A percentile compares a stretch with the other conserved stretches of the same genome.
phyloP scores from a whole-genome alignment of 2,888 invertebrate species.

The Linnaemya tessellans region DNA sequence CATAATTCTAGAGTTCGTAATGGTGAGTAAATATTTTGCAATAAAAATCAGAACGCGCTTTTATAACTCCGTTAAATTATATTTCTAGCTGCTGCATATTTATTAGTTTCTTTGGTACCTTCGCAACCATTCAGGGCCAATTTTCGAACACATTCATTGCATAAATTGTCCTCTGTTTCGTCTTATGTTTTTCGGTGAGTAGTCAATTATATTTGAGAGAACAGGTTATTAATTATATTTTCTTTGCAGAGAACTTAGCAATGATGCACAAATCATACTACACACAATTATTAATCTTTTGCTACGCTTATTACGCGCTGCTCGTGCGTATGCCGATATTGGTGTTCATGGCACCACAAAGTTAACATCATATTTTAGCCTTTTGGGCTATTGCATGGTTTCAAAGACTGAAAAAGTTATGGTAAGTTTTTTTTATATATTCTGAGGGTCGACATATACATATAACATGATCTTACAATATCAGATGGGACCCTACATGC shows the following conservation, averaged over 20 bases:
- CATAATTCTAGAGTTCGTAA: constrained; percentile 93
- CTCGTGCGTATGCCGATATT: constrained; percentile 93
- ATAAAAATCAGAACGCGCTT: background rate
- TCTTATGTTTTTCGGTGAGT: constrained; percentile 79
- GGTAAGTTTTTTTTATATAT: constrained; percentile 85
- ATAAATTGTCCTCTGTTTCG: constrained; percentile 80
- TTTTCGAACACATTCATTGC: constrained; percentile 86
- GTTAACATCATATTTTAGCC: constrained; percentile 95
- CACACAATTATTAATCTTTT: constrained; percentile 90
- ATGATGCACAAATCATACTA: constrained; percentile 86
- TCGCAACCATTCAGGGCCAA: constrained; percentile 95
- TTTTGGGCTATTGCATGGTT: constrained; percentile 95
- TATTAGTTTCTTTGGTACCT: constrained; percentile 95
- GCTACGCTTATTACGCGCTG: constrained; percentile 90
- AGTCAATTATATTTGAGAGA: background rate
- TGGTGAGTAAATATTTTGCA: constrained; percentile 84
- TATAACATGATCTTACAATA: constrained; percentile 77
- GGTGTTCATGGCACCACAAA: constrained; percentile 95
- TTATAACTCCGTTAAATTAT: background rate
- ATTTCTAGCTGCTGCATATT: constrained; percentile 90
- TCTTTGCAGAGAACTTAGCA: constrained; percentile 82
- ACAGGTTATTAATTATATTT: background rate
- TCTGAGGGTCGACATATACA: background rate
- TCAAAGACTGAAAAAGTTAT: constrained; percentile 95
- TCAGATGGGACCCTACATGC: constrained; percentile 95